Conservation (phyloP, 1,140 invertebrate species). For the Pissodes strobi region DNA sequence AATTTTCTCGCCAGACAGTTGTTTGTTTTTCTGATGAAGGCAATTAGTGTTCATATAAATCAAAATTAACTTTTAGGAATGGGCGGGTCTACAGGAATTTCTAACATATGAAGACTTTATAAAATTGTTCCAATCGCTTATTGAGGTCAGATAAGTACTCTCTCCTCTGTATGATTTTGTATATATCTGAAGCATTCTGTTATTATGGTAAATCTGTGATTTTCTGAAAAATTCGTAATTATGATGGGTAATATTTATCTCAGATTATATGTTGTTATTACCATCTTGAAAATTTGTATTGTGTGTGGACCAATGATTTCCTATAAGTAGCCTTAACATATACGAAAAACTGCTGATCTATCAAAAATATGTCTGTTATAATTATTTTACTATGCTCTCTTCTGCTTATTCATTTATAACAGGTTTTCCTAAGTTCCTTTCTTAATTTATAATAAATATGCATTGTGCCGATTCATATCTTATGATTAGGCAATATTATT, state of each 20-base stretch:
- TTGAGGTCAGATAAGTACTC: too few relatives aligned
- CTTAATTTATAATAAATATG: too few relatives aligned
- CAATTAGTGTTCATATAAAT: background rate
- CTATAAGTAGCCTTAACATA: constrained; percentile 7
- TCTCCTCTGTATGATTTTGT: constrained; percentile 19
- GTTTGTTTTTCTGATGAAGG: constrained; percentile 2
- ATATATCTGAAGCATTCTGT: constrained; percentile 29
- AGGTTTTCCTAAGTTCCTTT: too few relatives aligned
- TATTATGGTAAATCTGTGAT: constrained; percentile 34
- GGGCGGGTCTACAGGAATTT: background rate
- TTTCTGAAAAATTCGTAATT: constrained; percentile 19
- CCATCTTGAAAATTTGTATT: constrained; percentile 12
- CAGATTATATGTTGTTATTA: constrained; percentile 26
- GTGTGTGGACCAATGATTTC: constrained; percentile 13
- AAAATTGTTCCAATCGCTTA: constrained; percentile 6
- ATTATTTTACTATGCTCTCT: too few relatives aligned
- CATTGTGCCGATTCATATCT: too few relatives aligned
- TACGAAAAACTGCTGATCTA: background rate
- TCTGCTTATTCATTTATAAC: too few relatives aligned
- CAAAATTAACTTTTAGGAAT: background rate
- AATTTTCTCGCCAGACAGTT: constrained; percentile 1
- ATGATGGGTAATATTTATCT: constrained; percentile 21
- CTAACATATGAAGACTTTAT: background rate
- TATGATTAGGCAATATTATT: too few relatives aligned
- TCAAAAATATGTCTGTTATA: background rate